Percentiles rank a stretch among this genome's conserved stretches.
phyloP scores from a whole-genome alignment of 2,797 vertebrate genomes.

The Morelia viridis region DNA sequence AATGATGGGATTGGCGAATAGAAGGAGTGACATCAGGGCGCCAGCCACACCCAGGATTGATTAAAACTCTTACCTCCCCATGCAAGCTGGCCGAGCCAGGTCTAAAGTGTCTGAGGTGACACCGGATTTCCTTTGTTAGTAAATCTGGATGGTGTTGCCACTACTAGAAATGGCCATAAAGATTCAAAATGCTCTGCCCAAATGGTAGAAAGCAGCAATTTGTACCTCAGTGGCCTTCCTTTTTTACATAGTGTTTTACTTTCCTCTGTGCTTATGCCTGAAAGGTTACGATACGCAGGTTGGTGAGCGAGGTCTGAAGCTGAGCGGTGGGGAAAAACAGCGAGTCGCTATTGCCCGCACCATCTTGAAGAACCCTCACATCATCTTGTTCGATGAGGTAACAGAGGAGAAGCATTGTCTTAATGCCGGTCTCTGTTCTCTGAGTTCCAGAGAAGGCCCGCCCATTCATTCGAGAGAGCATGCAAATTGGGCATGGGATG shows the following conservation, averaged over 20 bases:
- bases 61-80: too few species aligned
- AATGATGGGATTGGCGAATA: too few species aligned
- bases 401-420: background rate
- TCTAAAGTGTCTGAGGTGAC: background rate
- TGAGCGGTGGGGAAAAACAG: conserved; percentile 97
- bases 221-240: background rate
- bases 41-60: too few species aligned
- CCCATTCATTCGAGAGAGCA: background rate
- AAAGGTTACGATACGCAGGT: conserved; percentile 91
- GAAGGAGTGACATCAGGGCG: too few species aligned
- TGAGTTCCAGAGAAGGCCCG: background rate
- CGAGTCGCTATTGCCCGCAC: conserved; percentile 93
- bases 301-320: conserved; percentile 92
- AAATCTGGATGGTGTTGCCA: background rate
- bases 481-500: background rate
- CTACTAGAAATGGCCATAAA: background rate
- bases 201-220: background rate
- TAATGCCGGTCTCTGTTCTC: too few species aligned
- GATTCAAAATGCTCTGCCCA: background rate
- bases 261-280: conserved; percentile 9
- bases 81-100: too few species aligned
- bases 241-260: background rate
- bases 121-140: background rate
- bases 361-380: conserved; percentile 90
- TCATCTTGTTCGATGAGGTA: conserved; percentile 95